A percentile compares a stretch with the other conserved stretches of the same genome.
Evolutionary conservation across 2,113 vertebrate species (phyloP).

Genomic region (Synchiropus splendidus): DNA sequence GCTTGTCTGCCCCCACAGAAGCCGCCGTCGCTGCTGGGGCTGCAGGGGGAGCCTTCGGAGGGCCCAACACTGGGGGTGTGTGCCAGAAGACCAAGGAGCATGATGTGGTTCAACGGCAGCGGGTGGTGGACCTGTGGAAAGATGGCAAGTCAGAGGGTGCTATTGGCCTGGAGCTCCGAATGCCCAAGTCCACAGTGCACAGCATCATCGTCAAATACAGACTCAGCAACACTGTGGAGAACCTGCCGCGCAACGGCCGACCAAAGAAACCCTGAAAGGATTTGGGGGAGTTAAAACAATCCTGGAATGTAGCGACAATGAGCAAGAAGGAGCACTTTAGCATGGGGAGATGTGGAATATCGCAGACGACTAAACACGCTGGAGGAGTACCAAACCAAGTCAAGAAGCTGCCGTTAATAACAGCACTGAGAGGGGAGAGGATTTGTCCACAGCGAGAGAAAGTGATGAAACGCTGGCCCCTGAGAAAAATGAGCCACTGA

Average conservation of each 20-base stretch:
- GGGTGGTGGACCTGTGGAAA: constrained; percentile 77
- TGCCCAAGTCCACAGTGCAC: constrained; percentile 77
- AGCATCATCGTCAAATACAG: constrained; percentile 77
- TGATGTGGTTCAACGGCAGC: constrained; percentile 71
- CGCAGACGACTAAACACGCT: neutral
- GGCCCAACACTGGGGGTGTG: constrained; percentile 32
- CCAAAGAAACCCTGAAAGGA: constrained; percentile 67
- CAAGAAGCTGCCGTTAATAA: no score
- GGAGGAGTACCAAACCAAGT: neutral
- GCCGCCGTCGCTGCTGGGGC: constrained; percentile 49
- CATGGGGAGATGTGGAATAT: neutral
- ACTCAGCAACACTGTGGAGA: constrained; percentile 76
- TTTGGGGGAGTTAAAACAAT: neutral
- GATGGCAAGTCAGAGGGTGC: constrained; percentile 74
- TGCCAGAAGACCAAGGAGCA: constrained; percentile 78
- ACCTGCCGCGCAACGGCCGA: constrained; percentile 70
- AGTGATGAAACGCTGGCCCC: constrained; percentile 31
- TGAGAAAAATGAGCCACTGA: no score
- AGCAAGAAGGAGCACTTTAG: neutral
- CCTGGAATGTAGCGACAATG: constrained; percentile 22
- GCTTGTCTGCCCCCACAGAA: constrained; percentile 74
- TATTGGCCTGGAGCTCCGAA: constrained; percentile 70
- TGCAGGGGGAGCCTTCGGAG: constrained; percentile 44
- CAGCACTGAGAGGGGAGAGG: neutral
- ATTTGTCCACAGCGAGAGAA: constrained; percentile 10